phyloP scores from a whole-genome alignment of 1,140 invertebrate species.

The Arion vulgaris region DNA sequence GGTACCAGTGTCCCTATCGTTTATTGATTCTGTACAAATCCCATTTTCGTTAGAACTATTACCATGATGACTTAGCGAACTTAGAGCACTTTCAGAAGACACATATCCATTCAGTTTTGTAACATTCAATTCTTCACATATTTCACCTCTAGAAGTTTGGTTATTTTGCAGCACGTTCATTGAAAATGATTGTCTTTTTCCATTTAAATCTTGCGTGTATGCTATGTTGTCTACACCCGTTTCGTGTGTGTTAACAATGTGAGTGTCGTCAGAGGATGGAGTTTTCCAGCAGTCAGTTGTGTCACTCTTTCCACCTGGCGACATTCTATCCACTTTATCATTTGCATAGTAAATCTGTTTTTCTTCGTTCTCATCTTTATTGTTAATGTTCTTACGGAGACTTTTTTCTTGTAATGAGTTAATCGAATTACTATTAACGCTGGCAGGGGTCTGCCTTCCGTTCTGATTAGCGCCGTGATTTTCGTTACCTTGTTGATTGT shows the following conservation, averaged over 20 bases:
- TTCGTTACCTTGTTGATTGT: neutral
- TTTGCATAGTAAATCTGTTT: neutral
- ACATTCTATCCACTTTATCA: neutral
- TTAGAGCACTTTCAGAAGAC: neutral
- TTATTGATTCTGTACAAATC: neutral
- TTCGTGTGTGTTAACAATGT: neutral
- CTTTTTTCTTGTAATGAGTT: neutral
- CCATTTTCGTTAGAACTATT: neutral
- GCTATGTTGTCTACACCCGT: neutral
- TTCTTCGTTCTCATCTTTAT: neutral
- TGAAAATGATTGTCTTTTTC: neutral
- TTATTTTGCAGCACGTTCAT: neutral
- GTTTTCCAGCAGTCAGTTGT: neutral
- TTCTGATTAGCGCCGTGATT: neutral
- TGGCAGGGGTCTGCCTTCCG: neutral
- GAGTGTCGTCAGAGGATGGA: neutral
- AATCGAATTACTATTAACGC: neutral
- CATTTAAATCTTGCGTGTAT: neutral
- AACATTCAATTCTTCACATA: neutral
- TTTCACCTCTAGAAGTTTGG: neutral
- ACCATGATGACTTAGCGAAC: neutral
- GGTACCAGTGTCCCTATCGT: too few species aligned
- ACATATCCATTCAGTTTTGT: neutral
- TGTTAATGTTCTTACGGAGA: neutral
- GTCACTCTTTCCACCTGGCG: neutral